These are phyloP conservation scores for Lepidurus apus DNA, from an alignment of 1,140 invertebrate genomes.

Conservation along the genomic window DNA sequence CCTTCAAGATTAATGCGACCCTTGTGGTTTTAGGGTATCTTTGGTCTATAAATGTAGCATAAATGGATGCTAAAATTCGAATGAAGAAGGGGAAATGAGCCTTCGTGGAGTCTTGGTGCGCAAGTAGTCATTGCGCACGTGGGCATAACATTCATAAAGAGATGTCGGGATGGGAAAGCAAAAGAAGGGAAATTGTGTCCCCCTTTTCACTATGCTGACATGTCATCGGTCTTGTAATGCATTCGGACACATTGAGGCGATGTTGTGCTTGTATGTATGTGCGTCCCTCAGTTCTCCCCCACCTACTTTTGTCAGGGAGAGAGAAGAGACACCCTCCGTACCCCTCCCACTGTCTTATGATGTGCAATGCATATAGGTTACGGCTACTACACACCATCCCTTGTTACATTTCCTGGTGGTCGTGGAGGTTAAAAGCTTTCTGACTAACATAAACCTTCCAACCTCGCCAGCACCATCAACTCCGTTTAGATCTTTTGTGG, in stretches of 20 bases:
- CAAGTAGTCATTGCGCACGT: background rate
- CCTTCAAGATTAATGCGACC: no score
- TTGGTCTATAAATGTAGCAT: no score
- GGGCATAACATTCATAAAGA: background rate
- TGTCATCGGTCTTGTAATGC: slow-evolving; percentile 21
- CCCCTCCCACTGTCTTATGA: background rate
- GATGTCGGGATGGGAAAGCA: background rate
- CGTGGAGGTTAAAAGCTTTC: slow-evolving; percentile 15
- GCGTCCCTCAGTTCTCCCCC: background rate
- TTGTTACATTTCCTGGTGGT: slow-evolving; percentile 2
- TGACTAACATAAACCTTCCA: background rate
- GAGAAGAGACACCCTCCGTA: background rate
- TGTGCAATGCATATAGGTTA: slow-evolving; percentile 19
- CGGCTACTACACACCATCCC: background rate
- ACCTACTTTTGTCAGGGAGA: background rate
- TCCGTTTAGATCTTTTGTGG: background rate
- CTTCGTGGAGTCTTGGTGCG: background rate
- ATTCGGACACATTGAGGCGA: slow-evolving; percentile 3
- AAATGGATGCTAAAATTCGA: background rate
- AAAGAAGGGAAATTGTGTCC: slow-evolving; percentile 1
- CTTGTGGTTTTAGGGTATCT: no score
- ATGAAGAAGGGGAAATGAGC: background rate
- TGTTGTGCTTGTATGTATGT: background rate
- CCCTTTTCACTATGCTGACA: background rate
- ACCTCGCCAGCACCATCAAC: slow-evolving; percentile 1